These are phyloP conservation scores for Ailurus styani DNA, from an alignment of 2,113 vertebrate species.

Conservation along the genomic window DNA sequence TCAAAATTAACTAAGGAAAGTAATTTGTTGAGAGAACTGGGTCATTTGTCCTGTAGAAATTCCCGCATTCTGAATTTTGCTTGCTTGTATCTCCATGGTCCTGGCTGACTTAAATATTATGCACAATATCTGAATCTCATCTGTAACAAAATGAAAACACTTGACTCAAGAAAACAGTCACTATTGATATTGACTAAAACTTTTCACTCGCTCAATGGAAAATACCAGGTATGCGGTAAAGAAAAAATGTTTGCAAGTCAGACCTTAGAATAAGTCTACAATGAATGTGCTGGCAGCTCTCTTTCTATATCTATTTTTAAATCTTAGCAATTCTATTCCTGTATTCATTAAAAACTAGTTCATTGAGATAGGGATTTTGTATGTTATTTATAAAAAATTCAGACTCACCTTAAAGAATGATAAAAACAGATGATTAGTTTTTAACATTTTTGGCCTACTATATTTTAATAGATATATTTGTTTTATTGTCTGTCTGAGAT, in stretches of 20 bases:
- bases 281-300: neutral
- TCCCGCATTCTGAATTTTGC: neutral
- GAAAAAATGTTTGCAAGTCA: neutral
- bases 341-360: conserved; percentile 39
- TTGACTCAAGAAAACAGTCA: neutral
- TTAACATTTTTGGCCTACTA: conserved; percentile 53
- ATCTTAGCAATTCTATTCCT: conserved; percentile 53
- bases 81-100: neutral
- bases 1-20: conserved; percentile 6
- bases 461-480: conserved; percentile 52
- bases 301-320: conserved; percentile 40
- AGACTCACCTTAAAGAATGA: conserved; percentile 32
- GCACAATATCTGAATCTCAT: neutral
- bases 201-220: neutral
- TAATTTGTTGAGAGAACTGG: neutral
- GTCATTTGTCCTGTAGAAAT: neutral
- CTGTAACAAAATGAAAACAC: neutral
- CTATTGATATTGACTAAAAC: neutral
- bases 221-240: neutral
- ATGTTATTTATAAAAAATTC: conserved; percentile 65
- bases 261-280: conserved; percentile 24
- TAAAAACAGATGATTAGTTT: conserved; percentile 58
- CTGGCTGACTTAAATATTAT: neutral
- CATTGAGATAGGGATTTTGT: neutral
- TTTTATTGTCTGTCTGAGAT: conserved; percentile 59